Percentiles rank a stretch among this genome's conserved stretches.
phyloP scores from a whole-genome alignment of 2,113 vertebrate genomes.

The Melanostigma gelatinosum region DNA sequence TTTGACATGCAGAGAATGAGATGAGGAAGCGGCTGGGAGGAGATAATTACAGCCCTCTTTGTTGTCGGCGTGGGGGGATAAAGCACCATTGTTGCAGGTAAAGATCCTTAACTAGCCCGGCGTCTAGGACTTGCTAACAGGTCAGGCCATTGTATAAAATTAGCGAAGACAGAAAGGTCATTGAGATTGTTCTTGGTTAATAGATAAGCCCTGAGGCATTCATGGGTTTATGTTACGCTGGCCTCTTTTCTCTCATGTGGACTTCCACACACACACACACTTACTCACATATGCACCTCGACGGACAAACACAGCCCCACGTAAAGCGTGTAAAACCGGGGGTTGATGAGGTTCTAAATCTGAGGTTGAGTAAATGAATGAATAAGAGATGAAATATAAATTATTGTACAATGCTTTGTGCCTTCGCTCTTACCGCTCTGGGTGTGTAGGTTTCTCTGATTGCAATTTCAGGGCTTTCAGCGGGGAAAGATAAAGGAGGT shows the following conservation, averaged over 20 bases:
- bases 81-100: slow-evolving; percentile 63
- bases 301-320: slow-evolving; percentile 2
- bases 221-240: slow-evolving; percentile 73
- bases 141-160: slow-evolving; percentile 82
- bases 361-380: slow-evolving; percentile 55
- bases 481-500: slow-evolving; percentile 39
- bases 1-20: slow-evolving; percentile 6
- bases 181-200: slow-evolving; percentile 73
- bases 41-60: slow-evolving; percentile 68
- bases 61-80: slow-evolving; percentile 43
- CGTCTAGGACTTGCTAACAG: slow-evolving; percentile 75
- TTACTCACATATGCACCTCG: not conserved
- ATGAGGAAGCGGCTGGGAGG: slow-evolving; percentile 24
- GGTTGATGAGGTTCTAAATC: slow-evolving; percentile 18
- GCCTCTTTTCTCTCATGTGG: slow-evolving; percentile 47
- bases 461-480: slow-evolving; percentile 45
- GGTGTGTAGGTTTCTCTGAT: slow-evolving; percentile 30
- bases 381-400: slow-evolving; percentile 58
- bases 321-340: not conserved
- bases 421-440: slow-evolving; percentile 19
- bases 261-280: not conserved
- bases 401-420: slow-evolving; percentile 29
- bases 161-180: slow-evolving; percentile 84
- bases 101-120: slow-evolving; percentile 70
- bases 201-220: slow-evolving; percentile 75